These are phyloP conservation scores for Acrobasis repandana DNA, from an alignment of 2,888 invertebrate genomes.

Conservation along the genomic window DNA sequence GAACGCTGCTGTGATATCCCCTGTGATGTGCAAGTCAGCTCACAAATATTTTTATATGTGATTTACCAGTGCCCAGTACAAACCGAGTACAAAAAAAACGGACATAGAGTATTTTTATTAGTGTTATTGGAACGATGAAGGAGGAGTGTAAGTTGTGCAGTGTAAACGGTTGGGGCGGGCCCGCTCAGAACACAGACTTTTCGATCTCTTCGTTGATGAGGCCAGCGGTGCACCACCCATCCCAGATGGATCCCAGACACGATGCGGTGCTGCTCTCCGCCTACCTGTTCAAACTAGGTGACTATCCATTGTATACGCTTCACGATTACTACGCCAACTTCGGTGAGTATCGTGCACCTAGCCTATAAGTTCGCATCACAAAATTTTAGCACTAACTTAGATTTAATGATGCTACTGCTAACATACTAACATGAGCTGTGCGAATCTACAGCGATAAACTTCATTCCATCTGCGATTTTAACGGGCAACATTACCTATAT, in stretches of 20 bases:
- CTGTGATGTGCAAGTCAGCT: constrained; percentile 78
- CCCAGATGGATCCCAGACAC: constrained; percentile 66
- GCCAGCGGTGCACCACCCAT: constrained; percentile 65
- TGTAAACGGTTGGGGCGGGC: constrained; percentile 72
- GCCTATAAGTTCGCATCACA: constrained; percentile 37
- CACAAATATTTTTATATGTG: constrained; percentile 81
- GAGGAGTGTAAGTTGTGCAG: constrained; percentile 80
- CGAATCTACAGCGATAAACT: background rate
- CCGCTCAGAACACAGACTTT: constrained; percentile 70
- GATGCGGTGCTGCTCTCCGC: constrained; percentile 76
- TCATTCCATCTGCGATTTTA: no score
- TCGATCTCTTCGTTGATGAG: constrained; percentile 78
- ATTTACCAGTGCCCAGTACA: constrained; percentile 82
- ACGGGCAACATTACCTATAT: no score
- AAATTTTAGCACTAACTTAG: constrained; percentile 36
- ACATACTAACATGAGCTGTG: background rate
- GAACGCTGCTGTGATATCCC: constrained; percentile 78
- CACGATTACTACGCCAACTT: constrained; percentile 66
- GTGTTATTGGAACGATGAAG: constrained; percentile 71
- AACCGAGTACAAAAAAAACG: constrained; percentile 83
- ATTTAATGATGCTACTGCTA: background rate
- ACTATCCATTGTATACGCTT: constrained; percentile 78
- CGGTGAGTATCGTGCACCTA: constrained; percentile 76
- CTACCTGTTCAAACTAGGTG: constrained; percentile 82
- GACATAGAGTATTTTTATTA: constrained; percentile 64